A percentile compares a stretch with the other conserved stretches of the same genome.
Evolutionary conservation across 1,140 invertebrate genomes (phyloP).

Genomic region (Megathymus violae): DNA sequence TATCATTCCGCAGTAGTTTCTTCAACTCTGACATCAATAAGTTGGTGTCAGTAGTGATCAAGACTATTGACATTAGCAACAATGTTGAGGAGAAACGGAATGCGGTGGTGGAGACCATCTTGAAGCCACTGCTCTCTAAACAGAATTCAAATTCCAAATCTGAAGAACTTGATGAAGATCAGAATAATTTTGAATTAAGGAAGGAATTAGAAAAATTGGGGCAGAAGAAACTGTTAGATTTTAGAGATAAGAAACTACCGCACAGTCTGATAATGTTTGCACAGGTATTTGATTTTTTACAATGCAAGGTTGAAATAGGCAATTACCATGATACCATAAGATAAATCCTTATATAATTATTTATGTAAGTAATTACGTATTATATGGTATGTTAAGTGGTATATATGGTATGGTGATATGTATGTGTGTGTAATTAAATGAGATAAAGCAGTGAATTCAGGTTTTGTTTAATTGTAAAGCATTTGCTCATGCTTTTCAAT

Average conservation of each 20-base stretch:
- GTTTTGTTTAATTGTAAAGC: no score
- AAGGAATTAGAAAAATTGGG: slow-evolving; percentile 54
- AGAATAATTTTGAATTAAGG: slow-evolving; percentile 48
- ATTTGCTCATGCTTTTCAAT: no score
- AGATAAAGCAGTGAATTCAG: no score
- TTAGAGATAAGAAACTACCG: slow-evolving; percentile 89
- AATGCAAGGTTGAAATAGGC: no score
- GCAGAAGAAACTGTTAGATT: slow-evolving; percentile 84
- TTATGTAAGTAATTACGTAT: no score
- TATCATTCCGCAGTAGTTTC: slow-evolving; percentile 94
- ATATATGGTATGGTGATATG: no score
- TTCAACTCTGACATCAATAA: slow-evolving; percentile 95
- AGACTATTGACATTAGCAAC: slow-evolving; percentile 93
- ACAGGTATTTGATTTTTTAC: no score
- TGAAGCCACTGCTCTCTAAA: slow-evolving; percentile 76
- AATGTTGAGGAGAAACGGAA: slow-evolving; percentile 85
- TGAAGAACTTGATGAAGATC: slow-evolving; percentile 51
- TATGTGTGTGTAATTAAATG: no score
- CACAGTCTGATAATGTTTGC: slow-evolving; percentile 91
- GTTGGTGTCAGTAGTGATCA: slow-evolving; percentile 92
- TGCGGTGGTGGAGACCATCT: slow-evolving; percentile 63
- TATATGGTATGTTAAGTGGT: no score
- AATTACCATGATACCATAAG: no score
- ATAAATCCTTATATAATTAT: no score
- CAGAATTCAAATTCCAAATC: slow-evolving; percentile 67